These are phyloP conservation scores for Microcebus murinus DNA, from an alignment of 2,113 vertebrate genomes.

Conservation along the genomic window DNA sequence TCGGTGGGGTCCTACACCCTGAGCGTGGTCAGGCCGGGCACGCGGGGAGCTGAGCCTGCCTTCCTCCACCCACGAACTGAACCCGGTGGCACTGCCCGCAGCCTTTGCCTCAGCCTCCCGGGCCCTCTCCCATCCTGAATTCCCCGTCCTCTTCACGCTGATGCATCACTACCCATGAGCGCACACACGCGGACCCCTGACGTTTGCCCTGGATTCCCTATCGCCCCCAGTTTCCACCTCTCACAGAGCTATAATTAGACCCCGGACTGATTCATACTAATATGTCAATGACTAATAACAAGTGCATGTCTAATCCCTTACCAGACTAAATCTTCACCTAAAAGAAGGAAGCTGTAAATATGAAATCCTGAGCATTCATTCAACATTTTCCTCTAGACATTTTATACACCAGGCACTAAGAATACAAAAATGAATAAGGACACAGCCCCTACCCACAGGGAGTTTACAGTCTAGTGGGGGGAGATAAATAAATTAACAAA, in stretches of 20 bases:
- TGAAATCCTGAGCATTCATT: not conserved
- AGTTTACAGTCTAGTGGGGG: not conserved
- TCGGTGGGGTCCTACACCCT: not conserved
- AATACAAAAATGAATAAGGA: not conserved
- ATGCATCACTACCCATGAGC: not conserved
- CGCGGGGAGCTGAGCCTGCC: not conserved
- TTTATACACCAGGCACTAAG: not conserved
- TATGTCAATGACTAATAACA: not conserved
- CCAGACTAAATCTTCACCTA: not conserved
- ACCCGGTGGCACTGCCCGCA: not conserved
- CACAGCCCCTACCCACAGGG: not conserved
- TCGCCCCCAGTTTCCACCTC: not conserved
- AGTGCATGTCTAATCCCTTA: not conserved
- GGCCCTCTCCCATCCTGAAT: not conserved
- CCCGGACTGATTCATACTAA: not conserved
- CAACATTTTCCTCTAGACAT: not conserved
- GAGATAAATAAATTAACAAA: not conserved
- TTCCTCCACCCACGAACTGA: not conserved
- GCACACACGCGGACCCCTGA: not conserved
- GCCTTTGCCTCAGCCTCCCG: not conserved
- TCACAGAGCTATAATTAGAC: not conserved
- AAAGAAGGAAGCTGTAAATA: slow-evolving; percentile 9
- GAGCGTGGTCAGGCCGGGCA: not conserved
- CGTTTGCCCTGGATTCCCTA: not conserved
- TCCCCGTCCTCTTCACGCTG: not conserved